phyloP scores from a whole-genome alignment of 2,797 vertebrate genomes.

The Hydrophis major region DNA sequence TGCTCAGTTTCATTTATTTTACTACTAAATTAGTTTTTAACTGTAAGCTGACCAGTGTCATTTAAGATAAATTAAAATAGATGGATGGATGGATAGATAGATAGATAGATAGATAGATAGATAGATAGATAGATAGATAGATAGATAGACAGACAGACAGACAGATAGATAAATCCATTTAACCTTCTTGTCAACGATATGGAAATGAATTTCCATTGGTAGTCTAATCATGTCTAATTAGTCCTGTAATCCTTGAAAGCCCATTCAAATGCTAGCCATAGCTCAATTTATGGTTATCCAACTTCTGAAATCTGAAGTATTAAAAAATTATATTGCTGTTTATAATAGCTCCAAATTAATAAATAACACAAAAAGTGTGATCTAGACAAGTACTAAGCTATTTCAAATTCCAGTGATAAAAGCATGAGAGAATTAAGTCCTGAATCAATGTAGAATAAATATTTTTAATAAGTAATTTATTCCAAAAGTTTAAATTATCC shows the following conservation, averaged over 20 bases:
- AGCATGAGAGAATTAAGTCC: not conserved
- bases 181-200: not conserved
- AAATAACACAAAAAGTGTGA: not conserved
- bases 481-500: not conserved
- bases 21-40: not conserved
- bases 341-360: constrained; percentile 29
- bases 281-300: not conserved
- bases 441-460: not conserved
- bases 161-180: not conserved
- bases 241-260: not conserved
- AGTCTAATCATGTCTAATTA: not conserved
- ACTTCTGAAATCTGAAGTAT: not conserved
- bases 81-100: not conserved
- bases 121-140: too few species aligned
- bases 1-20: too few species aligned
- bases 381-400: not conserved
- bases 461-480: not conserved
- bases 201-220: not conserved
- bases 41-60: not conserved
- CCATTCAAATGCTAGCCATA: not conserved
- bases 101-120: too few species aligned
- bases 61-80: not conserved
- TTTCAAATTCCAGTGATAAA: not conserved
- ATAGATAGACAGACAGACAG: too few species aligned
- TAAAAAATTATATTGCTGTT: constrained; percentile 1